Evolutionary conservation across 1,140 invertebrate genomes (phyloP), one percentile per base, ranked within the genome.

Genomic region (Platorchestia sp.): DNA sequence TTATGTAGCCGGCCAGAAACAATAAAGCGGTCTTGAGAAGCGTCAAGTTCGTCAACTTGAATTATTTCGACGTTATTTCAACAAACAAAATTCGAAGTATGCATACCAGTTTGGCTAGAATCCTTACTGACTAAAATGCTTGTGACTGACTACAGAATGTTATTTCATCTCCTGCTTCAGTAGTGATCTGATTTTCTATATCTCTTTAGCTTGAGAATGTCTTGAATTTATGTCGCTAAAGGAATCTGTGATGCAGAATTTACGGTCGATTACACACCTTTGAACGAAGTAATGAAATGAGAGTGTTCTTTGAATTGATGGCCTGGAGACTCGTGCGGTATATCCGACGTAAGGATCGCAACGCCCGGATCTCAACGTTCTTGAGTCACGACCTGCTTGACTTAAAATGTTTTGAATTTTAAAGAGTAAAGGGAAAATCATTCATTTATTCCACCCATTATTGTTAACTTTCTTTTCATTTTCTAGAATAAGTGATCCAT

Each of bases 1-100:
- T 75, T 75, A 75, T 75, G 59, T 75, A 89, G 87, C 87, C 41
- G 87, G 27, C 87, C 87, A 42, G 87, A 89, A 89, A 89, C 87
- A 89, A 89, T 89, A 89, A 86, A 89, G 36, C 87, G 87, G 41
- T 89, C 87, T 89, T 89, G 87, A 89, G 41, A 89, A 41, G 87
- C 87, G 86, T 86, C 36, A 42, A 89, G 27, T 89, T 44, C 27
- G 42, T 89, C 41, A 42, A 41, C 43, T 89, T 89, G 87, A 41
- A 3, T 89, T 41, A 10, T 75, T 10, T 75, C 59, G 27, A 75
- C 59, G 14, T 75, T 75, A 75, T 75, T 75, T 36, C 59, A 75
- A 27, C 1, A 36, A 75, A 75, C 19, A 19, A 51, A 51, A 51
- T 51, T 19, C 47, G 19, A 75, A 75, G 1, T 75, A 75, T 10